Evolutionary conservation across 2,888 invertebrate genomes (phyloP).

Genomic region (Cybosia mesomella): DNA sequence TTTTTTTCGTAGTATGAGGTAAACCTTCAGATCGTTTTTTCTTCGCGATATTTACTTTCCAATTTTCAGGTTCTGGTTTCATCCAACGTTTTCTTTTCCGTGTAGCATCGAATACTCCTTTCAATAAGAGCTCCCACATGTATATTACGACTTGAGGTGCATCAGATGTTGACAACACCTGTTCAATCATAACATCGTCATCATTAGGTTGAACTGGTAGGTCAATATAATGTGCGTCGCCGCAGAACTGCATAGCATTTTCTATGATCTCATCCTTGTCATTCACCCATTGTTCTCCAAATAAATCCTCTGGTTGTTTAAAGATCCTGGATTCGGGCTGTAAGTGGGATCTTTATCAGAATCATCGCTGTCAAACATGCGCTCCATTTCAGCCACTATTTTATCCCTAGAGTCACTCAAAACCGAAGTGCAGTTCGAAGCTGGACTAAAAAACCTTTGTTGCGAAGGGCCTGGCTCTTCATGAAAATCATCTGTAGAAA

Average conservation of each 20-base stretch:
- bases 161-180: constrained; percentile 13
- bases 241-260: constrained; percentile 12
- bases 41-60: constrained; percentile 18
- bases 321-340: constrained; percentile 9
- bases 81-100: constrained; percentile 27
- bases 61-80: constrained; percentile 22
- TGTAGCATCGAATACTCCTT: constrained; percentile 14
- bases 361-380: too few species aligned
- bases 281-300: constrained; percentile 10
- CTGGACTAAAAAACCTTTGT: too few species aligned
- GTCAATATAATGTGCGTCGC: constrained; percentile 6
- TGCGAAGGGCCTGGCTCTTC: too few species aligned
- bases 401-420: too few species aligned
- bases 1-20: constrained; percentile 8
- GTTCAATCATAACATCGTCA: constrained; percentile 3
- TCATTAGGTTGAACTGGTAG: constrained; percentile 9
- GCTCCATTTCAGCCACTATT: too few species aligned
- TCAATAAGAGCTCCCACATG: constrained; percentile 12
- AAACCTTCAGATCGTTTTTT: constrained; percentile 17
- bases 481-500: too few species aligned
- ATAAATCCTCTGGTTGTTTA: constrained; percentile 12
- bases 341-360: too few species aligned
- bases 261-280: too few species aligned
- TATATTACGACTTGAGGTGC: too few species aligned
- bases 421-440: too few species aligned